Conservation (phyloP, 2,797 vertebrate genomes). For the Manis pentadactyla region DNA sequence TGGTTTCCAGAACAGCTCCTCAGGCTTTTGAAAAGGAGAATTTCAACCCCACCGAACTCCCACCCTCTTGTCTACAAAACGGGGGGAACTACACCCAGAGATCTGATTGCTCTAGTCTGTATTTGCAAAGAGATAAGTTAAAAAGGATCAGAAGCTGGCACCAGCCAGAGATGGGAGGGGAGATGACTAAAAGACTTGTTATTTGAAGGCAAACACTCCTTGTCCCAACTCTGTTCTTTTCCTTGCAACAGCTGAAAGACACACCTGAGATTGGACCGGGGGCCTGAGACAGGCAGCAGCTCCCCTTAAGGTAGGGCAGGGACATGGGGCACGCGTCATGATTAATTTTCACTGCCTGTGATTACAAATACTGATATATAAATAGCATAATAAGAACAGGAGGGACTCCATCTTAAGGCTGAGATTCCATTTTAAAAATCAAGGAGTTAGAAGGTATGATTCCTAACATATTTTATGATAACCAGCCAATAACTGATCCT, state of each 20-base stretch:
- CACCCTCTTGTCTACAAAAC: rapidly evolving
- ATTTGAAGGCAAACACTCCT: background rate
- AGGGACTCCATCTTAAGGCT: too few species aligned
- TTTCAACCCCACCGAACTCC: background rate
- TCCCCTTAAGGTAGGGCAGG: too few species aligned
- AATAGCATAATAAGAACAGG: too few species aligned
- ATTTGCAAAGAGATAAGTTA: background rate
- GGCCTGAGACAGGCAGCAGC: background rate
- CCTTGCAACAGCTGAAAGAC: background rate
- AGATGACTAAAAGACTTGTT: too few species aligned
- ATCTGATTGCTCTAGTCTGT: rapidly evolving
- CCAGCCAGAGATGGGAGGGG: rapidly evolving
- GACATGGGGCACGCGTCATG: too few species aligned
- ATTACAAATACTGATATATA: too few species aligned
- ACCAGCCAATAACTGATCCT: too few species aligned
- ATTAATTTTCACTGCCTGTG: too few species aligned
- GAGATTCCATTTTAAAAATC: too few species aligned
- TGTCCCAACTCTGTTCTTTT: background rate
- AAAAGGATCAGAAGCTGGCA: background rate
- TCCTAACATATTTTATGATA: too few species aligned
- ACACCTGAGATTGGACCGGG: background rate
- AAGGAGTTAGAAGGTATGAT: too few species aligned
- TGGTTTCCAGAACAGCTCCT: background rate
- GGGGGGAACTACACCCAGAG: too few species aligned
- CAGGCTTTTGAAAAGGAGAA: background rate